phyloP scores from a whole-genome alignment of 2,797 vertebrate species.

The Pangasius djambal region DNA sequence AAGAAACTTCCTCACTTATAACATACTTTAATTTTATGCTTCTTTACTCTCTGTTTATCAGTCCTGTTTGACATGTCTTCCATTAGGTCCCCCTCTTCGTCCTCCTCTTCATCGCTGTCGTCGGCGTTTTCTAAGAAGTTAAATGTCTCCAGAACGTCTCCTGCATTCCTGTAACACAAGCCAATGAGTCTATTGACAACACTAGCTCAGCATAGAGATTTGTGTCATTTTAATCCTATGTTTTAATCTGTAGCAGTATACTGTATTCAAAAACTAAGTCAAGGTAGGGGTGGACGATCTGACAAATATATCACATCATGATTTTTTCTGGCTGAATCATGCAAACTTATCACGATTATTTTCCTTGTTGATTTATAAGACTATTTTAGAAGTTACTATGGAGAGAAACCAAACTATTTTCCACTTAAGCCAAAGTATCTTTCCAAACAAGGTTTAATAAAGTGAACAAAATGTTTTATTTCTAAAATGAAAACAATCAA shows the following conservation, averaged over 20 bases:
- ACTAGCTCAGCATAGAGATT: not conserved
- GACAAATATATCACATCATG: not conserved
- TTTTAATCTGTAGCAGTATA: not conserved
- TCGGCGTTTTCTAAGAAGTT: conserved; percentile 98
- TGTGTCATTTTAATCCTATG: not conserved
- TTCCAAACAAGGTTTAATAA: not conserved
- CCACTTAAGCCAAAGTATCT: not conserved
- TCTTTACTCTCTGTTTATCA: conserved; percentile 88
- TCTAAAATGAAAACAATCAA: not conserved
- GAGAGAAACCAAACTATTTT: not conserved
- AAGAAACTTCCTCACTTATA: not conserved
- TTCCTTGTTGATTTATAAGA: not conserved
- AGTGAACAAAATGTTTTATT: not conserved
- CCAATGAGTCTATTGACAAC: not conserved
- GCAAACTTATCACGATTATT: not conserved
- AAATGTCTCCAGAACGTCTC: conserved; percentile 96
- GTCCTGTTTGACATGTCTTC: conserved; percentile 88
- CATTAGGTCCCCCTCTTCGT: conserved; percentile 94
- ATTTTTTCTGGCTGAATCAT: not conserved
- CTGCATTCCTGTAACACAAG: conserved; percentile 82
- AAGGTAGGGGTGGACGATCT: not conserved
- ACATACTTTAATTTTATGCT: conserved; percentile 86
- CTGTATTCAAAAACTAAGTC: not conserved
- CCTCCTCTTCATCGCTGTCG: conserved; percentile 92
- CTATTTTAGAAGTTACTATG: not conserved